Evolutionary conservation across 2,888 invertebrate species (phyloP).

Genomic region (Limenitis camilla): DNA sequence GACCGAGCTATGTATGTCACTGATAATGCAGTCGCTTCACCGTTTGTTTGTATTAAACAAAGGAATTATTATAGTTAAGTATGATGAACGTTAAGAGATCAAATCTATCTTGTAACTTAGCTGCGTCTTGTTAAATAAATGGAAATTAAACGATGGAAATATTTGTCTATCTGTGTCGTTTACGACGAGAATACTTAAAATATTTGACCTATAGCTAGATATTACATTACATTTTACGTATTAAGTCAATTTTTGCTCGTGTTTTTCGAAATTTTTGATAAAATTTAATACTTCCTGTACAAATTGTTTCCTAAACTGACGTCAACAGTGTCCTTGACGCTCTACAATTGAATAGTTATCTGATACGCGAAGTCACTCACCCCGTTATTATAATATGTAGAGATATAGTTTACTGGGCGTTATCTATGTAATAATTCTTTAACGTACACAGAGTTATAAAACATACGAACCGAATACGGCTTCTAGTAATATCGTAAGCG

Average conservation of each 20-base stretch:
- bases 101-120: conserved; percentile 1
- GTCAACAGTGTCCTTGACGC: conserved; percentile 64
- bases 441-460: conserved; percentile 6
- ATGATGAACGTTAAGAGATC: conserved; percentile 10
- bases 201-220: too few species aligned
- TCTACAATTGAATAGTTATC: conserved; percentile 66
- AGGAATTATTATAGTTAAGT: conserved; percentile 26
- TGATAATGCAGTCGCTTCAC: conserved; percentile 52
- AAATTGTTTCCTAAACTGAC: conserved; percentile 45
- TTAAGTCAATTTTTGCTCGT: too few species aligned
- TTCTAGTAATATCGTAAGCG: conserved; percentile 11
- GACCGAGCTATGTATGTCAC: conserved; percentile 64
- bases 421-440: conserved; percentile 3
- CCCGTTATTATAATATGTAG: conserved; percentile 27
- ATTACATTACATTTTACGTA: too few species aligned
- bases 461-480: conserved; percentile 3
- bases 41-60: conserved; percentile 45
- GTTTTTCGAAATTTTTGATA: too few species aligned
- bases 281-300: too few species aligned
- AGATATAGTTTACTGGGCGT: conserved; percentile 4
- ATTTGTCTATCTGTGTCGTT: too few species aligned
- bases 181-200: too few species aligned
- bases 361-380: conserved; percentile 55
- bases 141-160: too few species aligned
- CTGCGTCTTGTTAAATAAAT: background rate